These are phyloP conservation scores for Lithophane semibrunnea DNA, from an alignment of 2,888 invertebrate genomes.

Conservation along the genomic window DNA sequence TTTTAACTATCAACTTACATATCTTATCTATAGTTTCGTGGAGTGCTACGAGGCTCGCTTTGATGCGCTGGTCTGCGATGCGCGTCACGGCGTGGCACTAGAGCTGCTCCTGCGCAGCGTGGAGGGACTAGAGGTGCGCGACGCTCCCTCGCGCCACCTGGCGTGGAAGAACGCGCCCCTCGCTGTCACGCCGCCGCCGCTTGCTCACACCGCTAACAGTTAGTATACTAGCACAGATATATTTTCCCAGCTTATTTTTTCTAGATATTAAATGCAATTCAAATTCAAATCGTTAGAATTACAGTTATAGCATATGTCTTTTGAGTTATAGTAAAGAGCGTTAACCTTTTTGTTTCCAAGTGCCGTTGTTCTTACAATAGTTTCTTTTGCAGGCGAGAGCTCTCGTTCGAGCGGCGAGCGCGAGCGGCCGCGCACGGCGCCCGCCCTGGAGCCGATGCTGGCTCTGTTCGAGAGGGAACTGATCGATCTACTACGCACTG, in stretches of 20 bases:
- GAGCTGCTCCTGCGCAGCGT: conserved; percentile 97
- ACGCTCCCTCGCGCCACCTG: conserved; percentile 85
- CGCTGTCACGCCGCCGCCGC: conserved; percentile 67
- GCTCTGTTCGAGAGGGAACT: conserved; percentile 96
- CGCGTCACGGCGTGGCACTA: conserved; percentile 94
- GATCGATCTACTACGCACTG: conserved; percentile 95
- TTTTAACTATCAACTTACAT: background rate
- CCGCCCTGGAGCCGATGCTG: conserved; percentile 93
- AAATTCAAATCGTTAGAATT: background rate
- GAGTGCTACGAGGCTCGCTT: conserved; percentile 95
- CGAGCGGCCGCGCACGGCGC: conserved; percentile 90
- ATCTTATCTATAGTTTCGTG: conserved; percentile 91
- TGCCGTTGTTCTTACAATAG: background rate
- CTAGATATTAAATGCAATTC: too few relatives aligned
- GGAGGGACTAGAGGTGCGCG: conserved; percentile 91
- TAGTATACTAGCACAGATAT: conserved; percentile 60
- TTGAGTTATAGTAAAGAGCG: background rate
- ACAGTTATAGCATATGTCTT: background rate
- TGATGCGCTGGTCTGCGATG: conserved; percentile 90
- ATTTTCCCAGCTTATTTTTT: background rate
- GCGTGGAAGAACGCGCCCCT: conserved; percentile 66
- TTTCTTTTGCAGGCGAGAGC: conserved; percentile 74
- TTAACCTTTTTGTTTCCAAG: background rate
- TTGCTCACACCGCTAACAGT: conserved; percentile 72
- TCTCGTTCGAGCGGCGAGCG: conserved; percentile 81